Percentiles rank a stretch among this genome's conserved stretches.
These are phyloP conservation scores for Saccopteryx leptura DNA, from an alignment of 2,113 vertebrate species.

Conservation along the genomic window DNA sequence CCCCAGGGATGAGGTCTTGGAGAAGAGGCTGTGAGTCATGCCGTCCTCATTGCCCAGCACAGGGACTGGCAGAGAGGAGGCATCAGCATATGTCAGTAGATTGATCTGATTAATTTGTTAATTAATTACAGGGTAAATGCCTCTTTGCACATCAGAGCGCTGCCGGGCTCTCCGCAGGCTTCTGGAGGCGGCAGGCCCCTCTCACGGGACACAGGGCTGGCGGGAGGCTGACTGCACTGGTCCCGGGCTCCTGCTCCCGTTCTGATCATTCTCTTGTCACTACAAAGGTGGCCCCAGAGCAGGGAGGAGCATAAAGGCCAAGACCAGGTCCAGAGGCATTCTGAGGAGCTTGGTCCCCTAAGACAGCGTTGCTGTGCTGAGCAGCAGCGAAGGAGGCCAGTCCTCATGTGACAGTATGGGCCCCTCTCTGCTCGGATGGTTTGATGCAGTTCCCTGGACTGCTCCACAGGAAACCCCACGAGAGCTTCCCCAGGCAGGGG, in stretches of 20 bases:
- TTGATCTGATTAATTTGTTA: slow-evolving; percentile 38
- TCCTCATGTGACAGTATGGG: accelerated
- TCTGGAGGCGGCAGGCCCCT: neutral
- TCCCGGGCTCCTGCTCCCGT: neutral
- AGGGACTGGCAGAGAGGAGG: slow-evolving; percentile 13
- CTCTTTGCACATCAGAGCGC: neutral
- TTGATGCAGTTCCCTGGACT: neutral
- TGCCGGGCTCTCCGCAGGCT: neutral
- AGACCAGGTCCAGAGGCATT: neutral
- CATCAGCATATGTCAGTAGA: slow-evolving; percentile 14
- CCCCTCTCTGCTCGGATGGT: neutral
- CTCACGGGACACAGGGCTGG: neutral
- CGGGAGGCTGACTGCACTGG: accelerated
- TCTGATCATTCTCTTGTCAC: neutral
- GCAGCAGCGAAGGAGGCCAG: neutral
- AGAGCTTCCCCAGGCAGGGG: neutral
- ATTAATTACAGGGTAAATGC: neutral
- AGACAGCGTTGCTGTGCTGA: neutral
- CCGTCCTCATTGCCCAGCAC: neutral
- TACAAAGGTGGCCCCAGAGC: neutral
- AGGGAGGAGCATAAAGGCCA: neutral
- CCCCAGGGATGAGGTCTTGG: neutral
- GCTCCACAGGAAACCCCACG: neutral
- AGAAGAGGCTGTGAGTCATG: slow-evolving; percentile 4
- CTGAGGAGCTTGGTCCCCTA: too few relatives aligned